A percentile compares a stretch with the other conserved stretches of the same genome.
phyloP scores from a whole-genome alignment of 1,140 invertebrate species.

The Polypedilum pembai region DNA sequence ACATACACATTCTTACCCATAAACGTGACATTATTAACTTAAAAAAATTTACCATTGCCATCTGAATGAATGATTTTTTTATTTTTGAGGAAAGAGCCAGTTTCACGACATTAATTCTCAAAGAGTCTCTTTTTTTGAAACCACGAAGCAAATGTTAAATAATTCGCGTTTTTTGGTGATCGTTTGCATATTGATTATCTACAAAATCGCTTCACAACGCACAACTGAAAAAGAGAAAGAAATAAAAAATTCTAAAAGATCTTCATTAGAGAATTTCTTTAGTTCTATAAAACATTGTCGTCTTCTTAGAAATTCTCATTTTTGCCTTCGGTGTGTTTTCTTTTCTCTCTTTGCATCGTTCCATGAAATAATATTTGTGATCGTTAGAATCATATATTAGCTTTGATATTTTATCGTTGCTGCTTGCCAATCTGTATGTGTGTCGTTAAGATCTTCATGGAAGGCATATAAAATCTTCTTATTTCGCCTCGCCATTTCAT shows the following conservation, averaged over 20 bases:
- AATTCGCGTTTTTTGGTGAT: conserved; percentile 8
- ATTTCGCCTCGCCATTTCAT: no score
- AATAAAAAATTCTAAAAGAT: conserved; percentile 1
- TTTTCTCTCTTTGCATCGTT: not conserved
- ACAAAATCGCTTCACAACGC: not conserved
- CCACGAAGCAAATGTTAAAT: conserved; percentile 28
- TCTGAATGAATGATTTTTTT: not conserved
- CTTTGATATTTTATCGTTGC: no score
- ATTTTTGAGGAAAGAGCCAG: not conserved
- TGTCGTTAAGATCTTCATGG: no score
- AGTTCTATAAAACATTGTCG: not conserved
- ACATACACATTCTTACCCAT: no score
- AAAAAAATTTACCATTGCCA: no score
- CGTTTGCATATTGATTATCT: conserved; percentile 28
- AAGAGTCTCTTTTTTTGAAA: conserved; percentile 2
- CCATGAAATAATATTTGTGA: not conserved
- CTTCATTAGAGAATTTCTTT: not conserved
- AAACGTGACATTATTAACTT: no score
- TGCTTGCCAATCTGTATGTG: no score
- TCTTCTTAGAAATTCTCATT: not conserved
- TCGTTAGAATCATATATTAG: not conserved
- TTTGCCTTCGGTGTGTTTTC: not conserved
- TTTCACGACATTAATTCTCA: conserved; percentile 25
- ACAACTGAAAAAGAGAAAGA: not conserved
- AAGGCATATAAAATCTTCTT: no score